Conservation (phyloP, 2,113 vertebrate species). For the Typhlomys cinereus region DNA sequence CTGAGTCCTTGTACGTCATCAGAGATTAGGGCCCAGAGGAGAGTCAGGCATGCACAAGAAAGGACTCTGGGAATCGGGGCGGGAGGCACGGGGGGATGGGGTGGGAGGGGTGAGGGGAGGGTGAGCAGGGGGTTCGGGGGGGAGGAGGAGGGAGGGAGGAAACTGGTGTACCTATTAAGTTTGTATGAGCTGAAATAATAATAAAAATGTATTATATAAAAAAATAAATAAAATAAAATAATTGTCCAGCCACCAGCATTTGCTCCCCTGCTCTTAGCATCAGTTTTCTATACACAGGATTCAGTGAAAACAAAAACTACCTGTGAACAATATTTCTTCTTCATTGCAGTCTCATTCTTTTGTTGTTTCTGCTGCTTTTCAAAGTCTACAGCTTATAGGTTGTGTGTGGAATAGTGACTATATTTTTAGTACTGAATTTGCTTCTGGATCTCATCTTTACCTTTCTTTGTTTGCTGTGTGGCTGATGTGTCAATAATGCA, state of each 20-base stretch:
- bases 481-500: background rate
- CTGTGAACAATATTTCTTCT: background rate
- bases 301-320: background rate
- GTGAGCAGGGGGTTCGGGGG: too few relatives aligned
- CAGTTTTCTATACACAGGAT: background rate
- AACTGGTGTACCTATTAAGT: too few relatives aligned
- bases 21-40: too few relatives aligned
- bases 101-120: too few relatives aligned
- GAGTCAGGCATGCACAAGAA: too few relatives aligned
- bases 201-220: too few relatives aligned
- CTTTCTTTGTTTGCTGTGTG: constrained; percentile 20
- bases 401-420: background rate
- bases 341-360: background rate
- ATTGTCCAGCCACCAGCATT: constrained; percentile 22
- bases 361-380: background rate
- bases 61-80: too few relatives aligned
- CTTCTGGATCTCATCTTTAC: background rate
- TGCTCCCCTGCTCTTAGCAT: constrained; percentile 30
- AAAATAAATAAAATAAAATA: too few relatives aligned
- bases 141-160: too few relatives aligned
- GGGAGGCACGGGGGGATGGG: too few relatives aligned
- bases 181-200: too few relatives aligned
- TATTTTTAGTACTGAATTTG: constrained; percentile 12
- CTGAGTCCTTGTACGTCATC: too few relatives aligned
- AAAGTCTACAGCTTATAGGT: background rate